A percentile compares a stretch with the other conserved stretches of the same genome.
These are phyloP conservation scores for Spinus pinus DNA, from an alignment of 2,797 vertebrate genomes.

Conservation along the genomic window DNA sequence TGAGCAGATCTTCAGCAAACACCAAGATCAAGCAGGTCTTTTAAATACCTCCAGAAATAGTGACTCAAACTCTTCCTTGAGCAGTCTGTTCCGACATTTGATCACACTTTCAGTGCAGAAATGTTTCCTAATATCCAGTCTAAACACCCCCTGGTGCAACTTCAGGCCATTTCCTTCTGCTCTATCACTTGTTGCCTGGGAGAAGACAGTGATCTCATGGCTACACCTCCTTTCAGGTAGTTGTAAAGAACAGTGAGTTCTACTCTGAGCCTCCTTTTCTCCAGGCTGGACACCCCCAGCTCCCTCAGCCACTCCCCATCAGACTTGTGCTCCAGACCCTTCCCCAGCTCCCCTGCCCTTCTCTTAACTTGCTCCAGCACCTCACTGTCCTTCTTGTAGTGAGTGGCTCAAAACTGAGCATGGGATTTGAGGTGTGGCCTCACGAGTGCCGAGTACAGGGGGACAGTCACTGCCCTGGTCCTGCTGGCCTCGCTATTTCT, in stretches of 20 bases:
- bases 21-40: not conserved
- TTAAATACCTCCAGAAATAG: not conserved
- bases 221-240: not conserved
- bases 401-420: not conserved
- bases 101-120: not conserved
- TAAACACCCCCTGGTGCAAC: not conserved
- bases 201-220: not conserved
- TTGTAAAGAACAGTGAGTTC: not conserved
- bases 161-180: not conserved
- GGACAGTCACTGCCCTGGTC: not conserved
- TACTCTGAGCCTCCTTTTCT: not conserved
- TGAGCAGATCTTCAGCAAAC: not conserved
- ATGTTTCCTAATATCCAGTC: not conserved
- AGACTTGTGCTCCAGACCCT: not conserved
- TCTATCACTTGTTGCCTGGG: not conserved
- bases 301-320: not conserved
- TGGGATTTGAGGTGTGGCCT: not conserved
- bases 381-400: too few relatives aligned
- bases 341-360: not conserved
- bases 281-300: not conserved
- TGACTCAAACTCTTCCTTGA: not conserved
- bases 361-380: fast-evolving
- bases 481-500: not conserved
- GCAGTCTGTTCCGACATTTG: not conserved
- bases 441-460: not conserved